Conservation (phyloP, 2,888 invertebrate genomes). For the Pandemis cinnamomeana region DNA sequence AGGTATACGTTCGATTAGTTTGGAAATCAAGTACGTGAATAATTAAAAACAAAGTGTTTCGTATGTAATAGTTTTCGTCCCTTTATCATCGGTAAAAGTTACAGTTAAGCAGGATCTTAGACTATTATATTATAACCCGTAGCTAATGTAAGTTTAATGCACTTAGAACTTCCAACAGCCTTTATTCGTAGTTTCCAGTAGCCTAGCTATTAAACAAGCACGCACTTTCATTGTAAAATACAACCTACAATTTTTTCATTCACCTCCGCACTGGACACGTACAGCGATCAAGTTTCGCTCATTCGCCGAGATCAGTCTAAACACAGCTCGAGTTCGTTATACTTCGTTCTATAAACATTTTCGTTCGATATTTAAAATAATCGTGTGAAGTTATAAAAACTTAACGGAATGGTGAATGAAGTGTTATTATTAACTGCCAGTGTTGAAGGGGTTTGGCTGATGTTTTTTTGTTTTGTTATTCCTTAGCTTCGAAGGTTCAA, state of each 20-base stretch:
- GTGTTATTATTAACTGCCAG: constrained; percentile 20
- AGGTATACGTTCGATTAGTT: no score
- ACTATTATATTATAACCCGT: no score
- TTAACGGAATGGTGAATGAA: constrained; percentile 32
- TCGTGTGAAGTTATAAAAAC: constrained; percentile 62
- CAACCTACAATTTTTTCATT: constrained; percentile 41
- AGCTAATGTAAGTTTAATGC: no score
- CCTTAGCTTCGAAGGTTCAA: neutral
- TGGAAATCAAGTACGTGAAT: no score
- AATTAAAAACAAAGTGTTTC: no score
- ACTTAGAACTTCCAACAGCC: no score
- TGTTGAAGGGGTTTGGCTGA: constrained; percentile 11
- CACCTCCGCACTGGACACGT: constrained; percentile 43
- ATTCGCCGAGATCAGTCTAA: constrained; percentile 81
- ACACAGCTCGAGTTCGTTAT: constrained; percentile 71
- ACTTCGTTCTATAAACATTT: constrained; percentile 69
- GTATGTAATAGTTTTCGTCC: no score
- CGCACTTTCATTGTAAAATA: constrained; percentile 3
- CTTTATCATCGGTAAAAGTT: no score
- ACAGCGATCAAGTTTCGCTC: constrained; percentile 63
- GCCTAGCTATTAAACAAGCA: neutral
- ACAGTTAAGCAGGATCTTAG: no score
- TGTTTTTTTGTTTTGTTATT: constrained; percentile 2
- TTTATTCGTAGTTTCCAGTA: neutral
- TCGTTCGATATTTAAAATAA: constrained; percentile 72